Evolutionary conservation across 1,140 invertebrate species (phyloP), one percentile per base, ranked within the genome.

Genomic region (Drosophila truncata): DNA sequence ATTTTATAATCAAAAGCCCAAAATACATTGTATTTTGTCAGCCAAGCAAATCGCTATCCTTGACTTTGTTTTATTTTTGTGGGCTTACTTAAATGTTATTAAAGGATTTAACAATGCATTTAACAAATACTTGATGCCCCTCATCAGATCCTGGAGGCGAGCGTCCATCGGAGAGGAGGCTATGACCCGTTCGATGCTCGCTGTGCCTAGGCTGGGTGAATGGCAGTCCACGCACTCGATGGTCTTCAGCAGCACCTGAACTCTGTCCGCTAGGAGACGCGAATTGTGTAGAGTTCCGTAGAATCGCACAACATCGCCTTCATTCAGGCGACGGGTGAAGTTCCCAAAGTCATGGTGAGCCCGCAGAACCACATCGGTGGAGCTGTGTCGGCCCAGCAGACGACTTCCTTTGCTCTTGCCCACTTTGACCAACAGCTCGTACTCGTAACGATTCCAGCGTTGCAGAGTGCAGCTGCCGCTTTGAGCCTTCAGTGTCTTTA

Each of bases 91-190:
- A 84, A 97, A 96, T 80, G 95, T 95, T 71, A 96, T 94, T 41
- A 97, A 93, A 10, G 96, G 96, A 94, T 96, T 96, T 33, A 96
- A 94, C 61, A 96, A 71, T 78, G 96, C 96, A 93, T 97, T 96
- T 10, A 97, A 91, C 62, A 96, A 94, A 93, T 96, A 95, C 80
- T 96, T 96, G 10, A 95, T 88, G 3, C 96, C 95, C 1, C 95
- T 93, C 66, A 94, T 94, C 76, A 96, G 92, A 80, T 95, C 94
- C 74, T 94, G 94, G 7, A 94, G 77, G 27, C 95, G 81, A 23
- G 94, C 95, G 66, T 94, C 76, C 42, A 94, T 92, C 8, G 94
- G 92, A 41, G 91, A 86, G 69, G 93, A 93, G 2, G 67, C 37
- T 1, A 72, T 35, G 5, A 37, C 57, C 78, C 92, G 20, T 94